phyloP scores from a whole-genome alignment of 1,140 invertebrate species.

The Bombus impatiens region DNA sequence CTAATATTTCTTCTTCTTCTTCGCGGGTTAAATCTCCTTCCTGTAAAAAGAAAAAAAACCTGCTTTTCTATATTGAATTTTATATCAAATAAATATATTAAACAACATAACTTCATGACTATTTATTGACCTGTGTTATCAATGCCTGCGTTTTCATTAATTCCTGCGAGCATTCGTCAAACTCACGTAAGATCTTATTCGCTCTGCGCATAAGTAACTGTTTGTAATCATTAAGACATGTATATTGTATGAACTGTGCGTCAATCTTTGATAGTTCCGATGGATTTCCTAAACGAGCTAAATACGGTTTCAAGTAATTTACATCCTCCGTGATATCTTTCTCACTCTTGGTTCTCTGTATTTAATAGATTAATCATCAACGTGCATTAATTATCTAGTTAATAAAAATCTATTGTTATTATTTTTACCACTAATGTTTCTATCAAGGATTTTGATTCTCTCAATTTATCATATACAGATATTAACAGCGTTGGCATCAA shows the following conservation, averaged over 20 bases:
- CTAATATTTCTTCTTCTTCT: conserved; percentile 78
- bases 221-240: conserved; percentile 84
- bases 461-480: conserved; percentile 81
- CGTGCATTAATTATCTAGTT: not conserved
- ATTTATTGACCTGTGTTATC: conserved; percentile 65
- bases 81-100: conserved; percentile 16
- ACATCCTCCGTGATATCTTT: conserved; percentile 74
- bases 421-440: conserved; percentile 10
- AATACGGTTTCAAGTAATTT: conserved; percentile 84
- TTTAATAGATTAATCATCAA: not conserved
- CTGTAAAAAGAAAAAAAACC: conserved; percentile 54
- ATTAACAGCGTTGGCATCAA: conserved; percentile 79
- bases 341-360: conserved; percentile 53
- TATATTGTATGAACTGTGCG: conserved; percentile 77
- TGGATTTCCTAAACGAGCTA: conserved; percentile 82
- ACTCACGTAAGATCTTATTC: conserved; percentile 82
- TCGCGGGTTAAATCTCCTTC: conserved; percentile 73
- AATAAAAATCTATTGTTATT: not conserved
- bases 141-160: conserved; percentile 59
- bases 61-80: not conserved
- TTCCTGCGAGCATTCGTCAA: conserved; percentile 75
- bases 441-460: not conserved
- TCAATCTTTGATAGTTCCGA: conserved; percentile 71
- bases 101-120: not conserved
- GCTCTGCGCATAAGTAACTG: conserved; percentile 80